Base-by-base conservation (phyloP, 2,113 vertebrate genomes). In the Eretmochelys imbricata region DNA sequence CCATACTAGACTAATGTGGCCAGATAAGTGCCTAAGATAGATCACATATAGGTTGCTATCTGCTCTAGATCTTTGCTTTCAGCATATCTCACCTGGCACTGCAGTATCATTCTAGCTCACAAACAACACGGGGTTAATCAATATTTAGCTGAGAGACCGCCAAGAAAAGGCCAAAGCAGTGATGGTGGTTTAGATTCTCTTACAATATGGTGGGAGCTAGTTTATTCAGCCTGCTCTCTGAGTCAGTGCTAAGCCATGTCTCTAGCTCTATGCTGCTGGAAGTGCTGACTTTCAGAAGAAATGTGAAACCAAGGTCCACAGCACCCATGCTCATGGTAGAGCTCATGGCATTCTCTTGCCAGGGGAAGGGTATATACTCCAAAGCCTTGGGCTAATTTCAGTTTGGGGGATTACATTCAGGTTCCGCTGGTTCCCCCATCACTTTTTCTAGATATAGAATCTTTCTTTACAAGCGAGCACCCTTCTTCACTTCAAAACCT, bases 371-470 rank as follows among this genome's bases (percentile, higher is more conserved):
- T 4, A 42, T 4, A 17, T 38, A 8, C n/a, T 59, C 8, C 24
- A 27, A 20, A 24, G 19, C 1, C 3, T 89, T 55, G n/a, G 10
- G 19, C 7, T 10, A 9, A 29, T 10, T 89, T 22, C 87, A 72
- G 2, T 5, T 4, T 2, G n/a, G 57, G 48, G 10, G 88, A 1
- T 89, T 86, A 27, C 0, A 2, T 3, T 53, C 46, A 75, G 9
- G 19, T 92, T 42, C 22, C n/a, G 16, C 48, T 92, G 31, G 25
- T 6, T 29, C 25, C 31, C 10, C 35, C 2, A 2, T 29, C 17
- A 5, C 75, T 31, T 49, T 35, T 46, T 46, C 38, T 80, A 49
- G 13, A n/a, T 10, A 14, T 4, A 6, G 9, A 81, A 29, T 5
- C 5, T 29, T 2, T 75, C 31, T 65, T 17, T 31, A 5, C 9